These are phyloP conservation scores for Oncorhynchus keta DNA, from an alignment of 2,113 vertebrate genomes.

Conservation along the genomic window DNA sequence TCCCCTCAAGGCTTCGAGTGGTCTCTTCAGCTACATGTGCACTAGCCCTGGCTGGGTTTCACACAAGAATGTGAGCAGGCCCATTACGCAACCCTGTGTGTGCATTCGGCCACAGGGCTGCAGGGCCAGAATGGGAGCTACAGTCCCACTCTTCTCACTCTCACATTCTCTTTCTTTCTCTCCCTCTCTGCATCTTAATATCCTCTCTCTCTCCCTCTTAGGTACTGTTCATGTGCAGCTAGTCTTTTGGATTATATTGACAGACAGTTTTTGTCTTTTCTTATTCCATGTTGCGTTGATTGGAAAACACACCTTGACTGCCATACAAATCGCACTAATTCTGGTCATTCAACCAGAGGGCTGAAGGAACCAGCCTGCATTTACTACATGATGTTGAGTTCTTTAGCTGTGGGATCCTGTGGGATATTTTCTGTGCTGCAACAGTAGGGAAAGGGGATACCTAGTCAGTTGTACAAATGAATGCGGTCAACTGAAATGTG, in stretches of 20 bases:
- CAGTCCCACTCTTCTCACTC: background rate
- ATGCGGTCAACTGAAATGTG: too few relatives aligned
- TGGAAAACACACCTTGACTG: background rate
- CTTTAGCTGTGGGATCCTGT: too few relatives aligned
- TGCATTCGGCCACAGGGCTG: constrained; percentile 6
- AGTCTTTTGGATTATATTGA: constrained; percentile 1
- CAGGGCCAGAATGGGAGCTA: background rate
- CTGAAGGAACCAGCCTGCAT: too few relatives aligned
- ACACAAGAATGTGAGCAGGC: constrained; percentile 51
- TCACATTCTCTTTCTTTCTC: background rate
- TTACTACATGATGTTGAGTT: too few relatives aligned
- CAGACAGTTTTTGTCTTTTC: background rate
- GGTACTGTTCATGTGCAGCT: background rate
- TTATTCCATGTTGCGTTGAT: background rate
- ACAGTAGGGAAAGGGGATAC: too few relatives aligned
- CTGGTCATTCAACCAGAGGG: too few relatives aligned
- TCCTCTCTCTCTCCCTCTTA: constrained; percentile 14
- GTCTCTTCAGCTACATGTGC: constrained; percentile 57
- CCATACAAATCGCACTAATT: too few relatives aligned
- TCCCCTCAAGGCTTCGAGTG: constrained; percentile 60
- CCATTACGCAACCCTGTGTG: constrained; percentile 58
- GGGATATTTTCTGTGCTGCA: too few relatives aligned
- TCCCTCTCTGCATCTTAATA: background rate
- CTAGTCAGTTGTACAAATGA: too few relatives aligned
- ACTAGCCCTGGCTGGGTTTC: constrained; percentile 43